Conservation (phyloP, 2,888 invertebrate species). For the Ariolimax columbianus region DNA sequence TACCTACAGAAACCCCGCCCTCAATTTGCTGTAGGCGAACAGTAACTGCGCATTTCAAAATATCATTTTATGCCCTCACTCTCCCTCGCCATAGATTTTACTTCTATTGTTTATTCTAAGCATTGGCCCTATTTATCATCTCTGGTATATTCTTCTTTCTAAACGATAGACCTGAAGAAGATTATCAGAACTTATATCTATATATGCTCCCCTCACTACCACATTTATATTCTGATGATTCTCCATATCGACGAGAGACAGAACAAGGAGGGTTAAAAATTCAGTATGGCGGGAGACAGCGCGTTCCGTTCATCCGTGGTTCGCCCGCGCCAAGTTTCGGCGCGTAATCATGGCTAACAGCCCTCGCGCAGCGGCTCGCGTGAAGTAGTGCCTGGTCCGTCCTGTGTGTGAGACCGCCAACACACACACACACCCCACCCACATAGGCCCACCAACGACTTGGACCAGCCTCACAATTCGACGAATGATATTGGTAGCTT, state of each 20-base stretch:
- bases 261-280: neutral
- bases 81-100: neutral
- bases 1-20: neutral
- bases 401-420: neutral
- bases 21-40: conserved; percentile 1
- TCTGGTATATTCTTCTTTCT: neutral
- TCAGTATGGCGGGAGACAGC: neutral
- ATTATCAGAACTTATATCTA: too few species aligned
- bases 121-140: too few species aligned
- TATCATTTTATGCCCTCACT: neutral
- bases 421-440: neutral
- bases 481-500: conserved; percentile 21
- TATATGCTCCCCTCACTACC: neutral
- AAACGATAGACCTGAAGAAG: neutral
- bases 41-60: conserved; percentile 18
- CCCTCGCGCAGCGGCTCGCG: neutral
- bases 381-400: neutral
- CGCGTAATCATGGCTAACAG: neutral
- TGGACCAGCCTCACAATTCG: conserved; percentile 38
- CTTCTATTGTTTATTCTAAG: neutral
- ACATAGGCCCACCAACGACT: conserved; percentile 28
- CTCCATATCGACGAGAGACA: neutral
- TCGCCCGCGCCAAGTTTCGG: neutral
- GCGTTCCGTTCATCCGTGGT: neutral
- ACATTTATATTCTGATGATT: neutral